phyloP scores from a whole-genome alignment of 35 echinoderm and acorn worm species.

The Stichopus chloronotus region DNA sequence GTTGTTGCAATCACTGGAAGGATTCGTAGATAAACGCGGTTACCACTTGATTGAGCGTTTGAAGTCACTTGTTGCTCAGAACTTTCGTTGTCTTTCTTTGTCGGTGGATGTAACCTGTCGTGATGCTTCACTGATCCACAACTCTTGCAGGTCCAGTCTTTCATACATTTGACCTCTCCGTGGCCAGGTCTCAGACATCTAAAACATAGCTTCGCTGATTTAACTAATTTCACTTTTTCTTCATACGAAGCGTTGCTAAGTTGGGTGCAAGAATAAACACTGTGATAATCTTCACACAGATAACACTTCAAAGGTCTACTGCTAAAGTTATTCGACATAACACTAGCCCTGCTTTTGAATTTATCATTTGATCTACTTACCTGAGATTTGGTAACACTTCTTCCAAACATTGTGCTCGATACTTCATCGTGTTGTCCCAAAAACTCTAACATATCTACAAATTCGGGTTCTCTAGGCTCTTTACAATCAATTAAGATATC shows the following conservation, averaged over 20 bases:
- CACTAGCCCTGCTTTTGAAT: background rate
- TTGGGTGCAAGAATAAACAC: conserved; percentile 22
- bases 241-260: conserved; percentile 3
- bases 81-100: background rate
- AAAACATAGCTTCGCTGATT: conserved; percentile 44
- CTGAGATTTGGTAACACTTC: conserved; percentile 22
- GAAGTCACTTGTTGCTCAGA: background rate
- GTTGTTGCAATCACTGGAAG: conserved; percentile 44
- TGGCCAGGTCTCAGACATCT: conserved; percentile 50
- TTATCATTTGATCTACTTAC: background rate
- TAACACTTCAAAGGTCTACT: conserved; percentile 39
- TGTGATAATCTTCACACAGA: conserved; percentile 37
- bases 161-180: conserved; percentile 34
- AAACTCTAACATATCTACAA: conserved; percentile 21
- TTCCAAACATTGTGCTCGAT: conserved; percentile 61
- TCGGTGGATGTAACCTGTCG: conserved; percentile 13
- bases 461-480: conserved; percentile 23
- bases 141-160: background rate
- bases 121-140: conserved; percentile 40
- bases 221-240: conserved; percentile 45
- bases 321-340: background rate
- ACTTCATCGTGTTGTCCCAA: conserved; percentile 49
- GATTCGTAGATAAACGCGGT: conserved; percentile 26
- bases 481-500: too few species aligned
- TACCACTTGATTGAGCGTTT: conserved; percentile 39